Evolutionary conservation across 2,113 vertebrate genomes (phyloP).

Genomic region (Capreolus pygargus): DNA sequence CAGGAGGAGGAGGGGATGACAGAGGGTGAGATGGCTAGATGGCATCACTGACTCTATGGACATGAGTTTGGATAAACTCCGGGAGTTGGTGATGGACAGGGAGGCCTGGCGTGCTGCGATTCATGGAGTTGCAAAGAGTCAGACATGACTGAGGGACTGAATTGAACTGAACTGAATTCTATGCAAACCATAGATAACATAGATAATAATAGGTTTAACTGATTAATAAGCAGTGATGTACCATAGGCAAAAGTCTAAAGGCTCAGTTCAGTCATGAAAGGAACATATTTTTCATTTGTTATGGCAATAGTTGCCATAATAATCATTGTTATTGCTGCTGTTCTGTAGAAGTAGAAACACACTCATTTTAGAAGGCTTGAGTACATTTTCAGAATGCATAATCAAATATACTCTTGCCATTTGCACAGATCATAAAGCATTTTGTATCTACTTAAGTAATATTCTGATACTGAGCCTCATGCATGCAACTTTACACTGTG

Average conservation of each 20-base stretch:
- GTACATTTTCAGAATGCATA: conserved; percentile 56
- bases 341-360: conserved; percentile 28
- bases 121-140: too few relatives aligned
- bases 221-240: conserved; percentile 42
- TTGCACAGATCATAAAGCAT: conserved; percentile 27
- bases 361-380: conserved; percentile 50
- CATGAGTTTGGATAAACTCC: too few relatives aligned
- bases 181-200: not conserved
- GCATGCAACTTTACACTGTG: not conserved
- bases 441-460: conserved; percentile 55
- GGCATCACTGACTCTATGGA: too few relatives aligned
- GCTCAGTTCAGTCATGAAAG: conserved; percentile 41
- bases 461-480: not conserved
- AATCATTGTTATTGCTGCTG: conserved; percentile 59
- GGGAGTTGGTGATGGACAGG: too few relatives aligned
- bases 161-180: too few relatives aligned
- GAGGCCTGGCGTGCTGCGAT: too few relatives aligned
- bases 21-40: too few relatives aligned
- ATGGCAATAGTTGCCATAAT: not conserved
- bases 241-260: conserved; percentile 21
- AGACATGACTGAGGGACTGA: too few relatives aligned
- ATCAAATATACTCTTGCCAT: conserved; percentile 55
- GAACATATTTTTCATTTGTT: conserved; percentile 58
- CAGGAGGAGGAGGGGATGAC: too few relatives aligned
- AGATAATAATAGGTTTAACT: conserved; percentile 48